Base-by-base conservation (phyloP, 1,140 invertebrate genomes). In the Myzus persicae region DNA sequence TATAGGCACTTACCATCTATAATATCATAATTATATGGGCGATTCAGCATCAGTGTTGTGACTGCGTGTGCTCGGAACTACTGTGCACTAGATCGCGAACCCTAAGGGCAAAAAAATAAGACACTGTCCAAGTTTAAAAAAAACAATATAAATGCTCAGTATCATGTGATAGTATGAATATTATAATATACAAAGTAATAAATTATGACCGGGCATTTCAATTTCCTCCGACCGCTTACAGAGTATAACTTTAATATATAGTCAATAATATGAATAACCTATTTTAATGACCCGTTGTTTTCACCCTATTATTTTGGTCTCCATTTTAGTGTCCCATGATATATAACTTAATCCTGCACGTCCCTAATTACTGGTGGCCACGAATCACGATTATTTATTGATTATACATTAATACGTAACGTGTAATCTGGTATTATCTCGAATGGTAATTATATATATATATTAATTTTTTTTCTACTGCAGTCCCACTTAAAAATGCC, bases 331-430 rank as follows among this genome's bases (percentile, higher is more conserved):
- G 8, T 36, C 9, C n/a, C 18, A 4, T 51, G 87, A 51, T 88
- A 51, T 88, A 88, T 88, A 88, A 88, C 87, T 88, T 88, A 88
- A 88, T 88, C 46, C 22, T 48, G 46, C 44, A 9, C 44, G n/a
- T 88, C 87, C n/a, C 44, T 88, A 88, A 88, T 51, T 51, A 88
- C n/a, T 42, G 44, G 31, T 88, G 87, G n/a, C 87, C n/a, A 85
- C 76, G 59, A 76, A 76, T 76, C 31, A 44, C 20, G 46, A 88
- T 88, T 36, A 88, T 88, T 88, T 88, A 88, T 88, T 36, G 87
- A 48, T 48, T 88, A 51, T 51, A 88, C n/a, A 85, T 82, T 82
- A 85, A 88, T 9, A 24, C n/a, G n/a, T 22, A 51, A 48, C 87
- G 87, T 88, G n/a, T 88, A 51, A 88, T 88, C 48, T 51, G 2